Percentiles rank a stretch among this genome's conserved stretches.
These are phyloP conservation scores for Vulpes lagopus DNA, from an alignment of 2,113 vertebrate genomes.

Conservation along the genomic window DNA sequence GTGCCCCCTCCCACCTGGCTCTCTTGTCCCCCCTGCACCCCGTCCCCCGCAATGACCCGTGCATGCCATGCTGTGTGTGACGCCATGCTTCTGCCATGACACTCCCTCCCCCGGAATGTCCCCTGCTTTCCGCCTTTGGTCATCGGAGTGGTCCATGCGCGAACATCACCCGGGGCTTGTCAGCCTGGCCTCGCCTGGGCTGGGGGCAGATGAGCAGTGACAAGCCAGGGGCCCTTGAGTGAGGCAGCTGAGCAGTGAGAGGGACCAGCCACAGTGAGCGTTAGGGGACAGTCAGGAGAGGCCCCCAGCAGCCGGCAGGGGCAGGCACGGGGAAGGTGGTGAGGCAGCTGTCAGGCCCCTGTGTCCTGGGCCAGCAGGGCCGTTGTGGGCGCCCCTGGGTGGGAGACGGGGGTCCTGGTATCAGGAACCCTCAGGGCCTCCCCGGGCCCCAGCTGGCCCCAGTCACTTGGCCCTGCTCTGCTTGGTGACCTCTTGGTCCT, in stretches of 20 bases:
- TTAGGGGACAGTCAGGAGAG: not conserved
- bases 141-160: not conserved
- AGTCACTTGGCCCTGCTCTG: too few species aligned
- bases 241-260: not conserved
- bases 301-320: too few species aligned
- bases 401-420: not conserved
- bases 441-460: not conserved
- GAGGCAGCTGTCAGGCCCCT: not conserved
- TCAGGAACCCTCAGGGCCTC: not conserved
- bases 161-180: not conserved
- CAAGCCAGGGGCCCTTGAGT: not conserved
- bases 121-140: not conserved
- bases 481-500: not conserved
- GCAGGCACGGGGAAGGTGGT: not conserved
- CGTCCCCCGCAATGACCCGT: not conserved
- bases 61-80: conserved; percentile 61
- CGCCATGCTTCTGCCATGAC: conserved; percentile 36
- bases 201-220: not conserved
- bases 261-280: not conserved
- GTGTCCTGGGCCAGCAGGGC: not conserved
- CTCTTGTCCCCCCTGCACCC: rapidly evolving
- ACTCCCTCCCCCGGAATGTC: not conserved
- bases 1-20: not conserved
- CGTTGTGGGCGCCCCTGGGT: not conserved
- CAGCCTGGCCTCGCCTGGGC: not conserved